These are phyloP conservation scores for Salvelinus sp. DNA, from an alignment of 2,113 vertebrate genomes.

Conservation along the genomic window DNA sequence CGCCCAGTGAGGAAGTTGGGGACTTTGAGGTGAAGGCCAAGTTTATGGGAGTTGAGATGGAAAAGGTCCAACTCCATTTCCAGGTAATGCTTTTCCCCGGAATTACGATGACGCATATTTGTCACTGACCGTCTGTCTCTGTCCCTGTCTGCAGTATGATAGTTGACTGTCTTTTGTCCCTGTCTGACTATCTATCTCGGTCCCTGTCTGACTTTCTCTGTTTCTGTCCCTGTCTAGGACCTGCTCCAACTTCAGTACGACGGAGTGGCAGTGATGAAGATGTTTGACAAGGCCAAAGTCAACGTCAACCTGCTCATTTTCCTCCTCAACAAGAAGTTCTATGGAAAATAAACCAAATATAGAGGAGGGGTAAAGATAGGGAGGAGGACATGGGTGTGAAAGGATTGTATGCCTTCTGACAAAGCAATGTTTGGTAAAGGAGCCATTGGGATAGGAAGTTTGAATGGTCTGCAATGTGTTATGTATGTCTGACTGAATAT, in stretches of 20 bases:
- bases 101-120: background rate
- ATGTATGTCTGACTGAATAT: background rate
- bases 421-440: background rate
- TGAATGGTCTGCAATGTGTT: background rate
- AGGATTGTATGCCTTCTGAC: conserved; percentile 56
- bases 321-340: conserved; percentile 94
- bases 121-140: background rate
- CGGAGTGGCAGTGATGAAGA: conserved; percentile 86
- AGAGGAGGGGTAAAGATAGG: background rate
- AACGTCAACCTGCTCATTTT: conserved; percentile 93
- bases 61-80: conserved; percentile 96
- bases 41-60: conserved; percentile 95
- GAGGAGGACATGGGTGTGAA: conserved; percentile 10
- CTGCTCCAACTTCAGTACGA: conserved; percentile 84
- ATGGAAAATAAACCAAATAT: conserved; percentile 81
- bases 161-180: too few species aligned
- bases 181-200: background rate
- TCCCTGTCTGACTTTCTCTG: background rate
- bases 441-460: conserved; percentile 25
- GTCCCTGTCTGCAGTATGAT: too few species aligned
- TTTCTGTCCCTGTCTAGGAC: conserved; percentile 60
- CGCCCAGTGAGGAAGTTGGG: conserved; percentile 91
- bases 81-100: conserved; percentile 77
- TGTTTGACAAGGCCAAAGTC: conserved; percentile 87
- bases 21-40: conserved; percentile 97